Conservation (phyloP, 2,797 vertebrate genomes). For the Hydrophis major region DNA sequence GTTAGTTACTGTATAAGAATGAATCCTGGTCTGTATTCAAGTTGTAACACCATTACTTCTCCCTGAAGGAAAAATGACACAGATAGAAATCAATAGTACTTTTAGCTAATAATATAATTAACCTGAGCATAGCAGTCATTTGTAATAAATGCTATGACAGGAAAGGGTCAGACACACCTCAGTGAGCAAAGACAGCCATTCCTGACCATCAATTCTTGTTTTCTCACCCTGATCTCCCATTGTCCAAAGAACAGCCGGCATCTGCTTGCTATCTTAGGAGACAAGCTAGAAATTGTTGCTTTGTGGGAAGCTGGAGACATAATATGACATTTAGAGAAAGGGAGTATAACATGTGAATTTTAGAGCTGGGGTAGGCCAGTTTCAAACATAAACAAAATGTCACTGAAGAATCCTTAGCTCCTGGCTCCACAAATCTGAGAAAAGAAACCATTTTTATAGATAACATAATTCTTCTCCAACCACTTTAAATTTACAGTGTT, state of each 20-base stretch:
- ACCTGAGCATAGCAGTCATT: not conserved
- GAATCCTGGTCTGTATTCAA: not conserved
- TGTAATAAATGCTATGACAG: not conserved
- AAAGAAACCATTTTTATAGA: not conserved
- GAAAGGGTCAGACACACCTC: not conserved
- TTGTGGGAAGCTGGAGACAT: not conserved
- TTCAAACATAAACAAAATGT: not conserved
- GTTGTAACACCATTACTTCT: not conserved
- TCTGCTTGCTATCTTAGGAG: not conserved
- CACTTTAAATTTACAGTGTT: not conserved
- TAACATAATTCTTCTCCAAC: not conserved
- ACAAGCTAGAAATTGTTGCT: not conserved
- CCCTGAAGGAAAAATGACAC: conserved; percentile 58
- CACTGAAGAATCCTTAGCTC: not conserved
- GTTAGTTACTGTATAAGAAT: not conserved
- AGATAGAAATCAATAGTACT: conserved; percentile 62
- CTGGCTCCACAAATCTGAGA: not conserved
- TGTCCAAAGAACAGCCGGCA: not conserved
- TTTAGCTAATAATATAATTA: conserved; percentile 33
- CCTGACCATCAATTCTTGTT: not conserved
- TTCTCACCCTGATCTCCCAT: not conserved
- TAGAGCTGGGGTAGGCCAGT: not conserved
- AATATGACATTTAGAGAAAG: not conserved
- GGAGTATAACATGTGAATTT: not conserved
- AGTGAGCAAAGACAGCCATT: not conserved